phyloP scores from a whole-genome alignment of 2,113 vertebrate genomes.

The Pungitius pungitius region DNA sequence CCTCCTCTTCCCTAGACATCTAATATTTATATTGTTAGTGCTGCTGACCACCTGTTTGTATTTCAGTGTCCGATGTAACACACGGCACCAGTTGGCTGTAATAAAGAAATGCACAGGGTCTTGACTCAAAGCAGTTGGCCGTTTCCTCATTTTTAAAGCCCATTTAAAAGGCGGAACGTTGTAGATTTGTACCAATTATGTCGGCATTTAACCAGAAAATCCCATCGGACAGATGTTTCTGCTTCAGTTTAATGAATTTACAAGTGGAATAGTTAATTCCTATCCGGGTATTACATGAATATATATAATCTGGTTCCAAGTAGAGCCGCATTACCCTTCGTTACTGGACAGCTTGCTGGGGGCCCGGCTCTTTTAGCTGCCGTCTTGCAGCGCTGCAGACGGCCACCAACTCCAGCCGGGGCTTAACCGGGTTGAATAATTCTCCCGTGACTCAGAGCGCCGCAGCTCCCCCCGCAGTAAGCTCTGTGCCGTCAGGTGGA shows the following conservation, averaged over 20 bases:
- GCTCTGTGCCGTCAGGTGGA: conserved; percentile 40
- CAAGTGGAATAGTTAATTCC: conserved; percentile 14
- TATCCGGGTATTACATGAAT: conserved; percentile 19
- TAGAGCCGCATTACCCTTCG: conserved; percentile 27
- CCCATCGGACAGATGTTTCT: conserved; percentile 1
- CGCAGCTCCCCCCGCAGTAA: conserved; percentile 34
- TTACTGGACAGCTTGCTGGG: conserved; percentile 27
- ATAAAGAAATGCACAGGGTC: not conserved
- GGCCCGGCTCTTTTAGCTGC: conserved; percentile 22
- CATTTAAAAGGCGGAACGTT: not conserved
- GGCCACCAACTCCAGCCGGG: conserved; percentile 28
- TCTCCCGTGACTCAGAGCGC: conserved; percentile 36
- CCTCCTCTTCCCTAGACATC: not conserved
- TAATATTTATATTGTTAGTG: conserved; percentile 8
- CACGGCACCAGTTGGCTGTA: not conserved
- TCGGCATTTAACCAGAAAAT: not conserved
- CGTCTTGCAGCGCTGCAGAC: conserved; percentile 21
- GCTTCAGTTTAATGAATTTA: not conserved
- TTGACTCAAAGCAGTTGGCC: not conserved
- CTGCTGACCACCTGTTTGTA: not conserved
- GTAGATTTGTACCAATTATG: not conserved
- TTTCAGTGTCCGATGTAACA: not conserved
- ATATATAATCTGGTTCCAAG: conserved; percentile 31
- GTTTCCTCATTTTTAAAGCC: not conserved
- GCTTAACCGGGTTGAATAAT: conserved; percentile 54